phyloP scores from a whole-genome alignment of 1,140 invertebrate genomes.

The Rhopalosiphum padi region DNA sequence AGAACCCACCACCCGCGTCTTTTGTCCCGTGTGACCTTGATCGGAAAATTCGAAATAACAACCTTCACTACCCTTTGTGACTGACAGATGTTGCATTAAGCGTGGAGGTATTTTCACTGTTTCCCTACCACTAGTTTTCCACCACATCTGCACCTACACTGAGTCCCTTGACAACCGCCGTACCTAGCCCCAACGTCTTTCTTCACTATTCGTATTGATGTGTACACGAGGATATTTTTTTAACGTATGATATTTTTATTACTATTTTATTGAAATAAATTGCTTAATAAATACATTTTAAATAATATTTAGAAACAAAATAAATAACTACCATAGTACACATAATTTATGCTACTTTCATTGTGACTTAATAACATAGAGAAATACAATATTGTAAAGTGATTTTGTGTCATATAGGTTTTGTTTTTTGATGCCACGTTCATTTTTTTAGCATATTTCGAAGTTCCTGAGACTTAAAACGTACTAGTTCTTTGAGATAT shows the following conservation, averaged over 20 bases:
- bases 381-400: no score
- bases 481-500: neutral
- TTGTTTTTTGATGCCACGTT: neutral
- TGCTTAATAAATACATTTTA: neutral
- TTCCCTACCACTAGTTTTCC: neutral
- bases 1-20: neutral
- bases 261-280: neutral
- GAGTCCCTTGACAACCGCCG: neutral
- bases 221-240: neutral
- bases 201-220: neutral
- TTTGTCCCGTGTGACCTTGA: neutral
- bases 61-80: neutral
- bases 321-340: neutral
- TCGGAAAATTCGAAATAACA: conserved; percentile 1
- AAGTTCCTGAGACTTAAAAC: neutral
- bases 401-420: neutral
- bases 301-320: neutral
- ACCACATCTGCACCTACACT: neutral
- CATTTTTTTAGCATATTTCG: neutral
- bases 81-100: neutral
- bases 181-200: neutral
- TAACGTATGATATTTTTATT: neutral
- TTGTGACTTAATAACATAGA: no score
- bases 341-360: neutral
- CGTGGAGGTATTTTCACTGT: neutral